These are phyloP conservation scores for Novumbra hubbsi DNA, from an alignment of 2,797 vertebrate genomes.

Conservation along the genomic window DNA sequence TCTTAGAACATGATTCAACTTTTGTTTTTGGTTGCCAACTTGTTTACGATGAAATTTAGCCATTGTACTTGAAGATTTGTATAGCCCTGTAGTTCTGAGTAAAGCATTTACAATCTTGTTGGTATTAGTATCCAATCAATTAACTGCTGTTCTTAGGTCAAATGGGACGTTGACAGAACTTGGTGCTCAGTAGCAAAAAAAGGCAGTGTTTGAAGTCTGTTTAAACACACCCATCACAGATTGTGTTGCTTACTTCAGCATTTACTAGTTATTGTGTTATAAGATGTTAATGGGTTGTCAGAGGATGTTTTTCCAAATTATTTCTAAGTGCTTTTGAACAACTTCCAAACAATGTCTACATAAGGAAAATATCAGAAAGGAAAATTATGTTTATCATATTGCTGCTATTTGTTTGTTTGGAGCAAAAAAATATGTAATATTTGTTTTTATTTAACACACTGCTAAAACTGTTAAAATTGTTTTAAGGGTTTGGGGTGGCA, in stretches of 20 bases:
- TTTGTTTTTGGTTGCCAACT: background rate
- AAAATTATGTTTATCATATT: constrained; percentile 1
- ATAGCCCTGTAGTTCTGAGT: background rate
- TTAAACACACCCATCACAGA: background rate
- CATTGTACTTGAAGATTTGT: constrained; percentile 14
- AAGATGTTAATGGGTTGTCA: constrained; percentile 5
- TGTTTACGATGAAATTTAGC: constrained; percentile 10
- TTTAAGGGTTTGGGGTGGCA: background rate
- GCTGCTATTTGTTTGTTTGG: background rate
- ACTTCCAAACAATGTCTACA: background rate
- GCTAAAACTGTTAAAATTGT: background rate
- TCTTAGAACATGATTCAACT: background rate
- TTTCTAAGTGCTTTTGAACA: background rate
- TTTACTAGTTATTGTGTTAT: constrained; percentile 1
- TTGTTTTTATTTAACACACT: background rate
- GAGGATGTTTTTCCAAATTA: constrained; percentile 1
- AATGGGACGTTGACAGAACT: constrained; percentile 4
- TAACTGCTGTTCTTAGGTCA: background rate
- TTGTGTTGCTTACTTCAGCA: background rate
- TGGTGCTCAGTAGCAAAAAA: constrained; percentile 13
- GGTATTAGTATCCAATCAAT: background rate
- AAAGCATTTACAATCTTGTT: constrained; percentile 3
- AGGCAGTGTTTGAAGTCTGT: background rate
- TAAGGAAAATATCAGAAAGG: background rate
- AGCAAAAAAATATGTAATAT: background rate